Conservation (phyloP, 2,888 invertebrate species). For the Polia nebulosa region DNA sequence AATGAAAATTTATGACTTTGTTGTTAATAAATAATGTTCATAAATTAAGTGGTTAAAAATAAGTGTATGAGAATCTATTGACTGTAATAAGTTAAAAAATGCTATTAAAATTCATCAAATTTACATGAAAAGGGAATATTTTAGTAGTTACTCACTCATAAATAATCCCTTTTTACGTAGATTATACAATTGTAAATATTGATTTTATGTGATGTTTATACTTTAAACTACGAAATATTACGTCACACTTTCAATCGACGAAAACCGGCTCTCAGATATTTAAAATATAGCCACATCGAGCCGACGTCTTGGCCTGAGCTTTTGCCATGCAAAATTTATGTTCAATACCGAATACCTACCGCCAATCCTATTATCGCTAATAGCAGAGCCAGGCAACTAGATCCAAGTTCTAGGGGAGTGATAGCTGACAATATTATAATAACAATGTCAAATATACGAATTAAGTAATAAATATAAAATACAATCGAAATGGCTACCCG, state of each 20-base stretch:
- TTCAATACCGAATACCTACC: conserved; percentile 47
- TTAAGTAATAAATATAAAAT: conserved; percentile 18
- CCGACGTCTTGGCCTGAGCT: conserved; percentile 1
- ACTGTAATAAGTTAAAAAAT: conserved; percentile 46
- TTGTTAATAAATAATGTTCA: conserved; percentile 25
- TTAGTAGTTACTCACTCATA: not conserved
- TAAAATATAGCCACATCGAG: not conserved
- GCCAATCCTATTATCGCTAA: conserved; percentile 34
- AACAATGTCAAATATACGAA: conserved; percentile 35
- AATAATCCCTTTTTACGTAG: not conserved
- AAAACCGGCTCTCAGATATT: conserved; percentile 3
- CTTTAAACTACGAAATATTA: not conserved
- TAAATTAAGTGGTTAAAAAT: conserved; percentile 26
- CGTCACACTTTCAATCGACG: not conserved
- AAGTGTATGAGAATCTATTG: conserved; percentile 7
- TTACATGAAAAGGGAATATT: conserved; percentile 18
- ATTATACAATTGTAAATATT: conserved; percentile 21
- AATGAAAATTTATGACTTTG: conserved; percentile 19
- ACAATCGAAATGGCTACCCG: conserved; percentile 6
- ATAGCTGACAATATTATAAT: conserved; percentile 56
- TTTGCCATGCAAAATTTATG: conserved; percentile 50
- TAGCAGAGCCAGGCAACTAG: conserved; percentile 23
- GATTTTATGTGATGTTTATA: conserved; percentile 12
- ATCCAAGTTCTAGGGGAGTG: conserved; percentile 26
- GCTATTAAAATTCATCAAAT: conserved; percentile 12